Evolutionary conservation across 2,797 vertebrate species (phyloP), one percentile per base, ranked within the genome.

Genomic region (Macroramphosus scolopax): DNA sequence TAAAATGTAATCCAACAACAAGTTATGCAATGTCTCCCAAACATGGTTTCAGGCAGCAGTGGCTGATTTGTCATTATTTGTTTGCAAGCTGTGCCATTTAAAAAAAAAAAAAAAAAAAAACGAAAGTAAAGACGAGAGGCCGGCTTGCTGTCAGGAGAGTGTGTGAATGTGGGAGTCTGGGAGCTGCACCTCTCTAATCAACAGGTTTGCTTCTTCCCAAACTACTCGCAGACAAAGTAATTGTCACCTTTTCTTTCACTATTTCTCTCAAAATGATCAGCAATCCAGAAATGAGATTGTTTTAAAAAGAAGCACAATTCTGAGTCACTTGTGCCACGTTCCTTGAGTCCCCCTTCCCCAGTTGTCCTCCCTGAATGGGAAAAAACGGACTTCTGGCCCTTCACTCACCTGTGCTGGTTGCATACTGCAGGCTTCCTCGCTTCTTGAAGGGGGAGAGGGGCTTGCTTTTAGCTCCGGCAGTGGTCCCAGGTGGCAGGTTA

Each of bases 401-500:
- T 48, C 30, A 84, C 93, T 94, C 86, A 96, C 94, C 93, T 88
- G 93, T 83, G 60, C 90, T 87, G 72, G 82, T 77, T 17, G 91
- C 75, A 67, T 89, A 89, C 81, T 95, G 94, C 76, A 93, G 85
- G 78, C 91, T 93, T 70, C 90, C 92, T 48, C 93, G 89, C 84
- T 96, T 96, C 87, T 89, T 90, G 77, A 92, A 94, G 45, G 91
- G 90, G 16, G 89, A 92, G 22, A 89, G 89, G 74, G 88, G 82
- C 71, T 89, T 90, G 79, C 8, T 71, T 56, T 85, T 86, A 31
- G 62, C 56, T 37, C 59, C 63, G 0, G 69, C 24, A 14, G 61
- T 2, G 2, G 57, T 46, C 51, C 73, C 76, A 2, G 84, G 71
- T 68, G 86, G 81, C 63, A 82, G 51, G 66, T 81, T 89, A 60